These are phyloP conservation scores for Eupithecia abbreviata DNA, from an alignment of 2,888 invertebrate species.

Conservation along the genomic window DNA sequence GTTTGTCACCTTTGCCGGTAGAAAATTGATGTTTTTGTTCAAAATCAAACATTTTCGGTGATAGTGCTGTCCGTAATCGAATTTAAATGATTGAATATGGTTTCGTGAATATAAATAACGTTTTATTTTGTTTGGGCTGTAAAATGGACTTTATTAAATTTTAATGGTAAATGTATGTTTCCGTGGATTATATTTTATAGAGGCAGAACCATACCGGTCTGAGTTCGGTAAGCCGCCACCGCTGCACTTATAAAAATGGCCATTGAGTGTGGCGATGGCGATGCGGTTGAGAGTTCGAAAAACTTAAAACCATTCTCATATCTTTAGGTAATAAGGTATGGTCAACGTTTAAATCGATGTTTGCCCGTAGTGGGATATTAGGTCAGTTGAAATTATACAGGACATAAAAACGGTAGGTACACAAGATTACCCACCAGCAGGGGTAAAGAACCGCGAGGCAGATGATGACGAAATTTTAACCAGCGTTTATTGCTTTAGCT, in stretches of 20 bases:
- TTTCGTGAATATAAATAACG: conserved; percentile 2
- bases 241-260: background rate
- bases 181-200: background rate
- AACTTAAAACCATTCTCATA: background rate
- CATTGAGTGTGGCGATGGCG: background rate
- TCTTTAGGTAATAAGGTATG: background rate
- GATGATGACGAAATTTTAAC: background rate
- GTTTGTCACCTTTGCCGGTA: conserved; percentile 20
- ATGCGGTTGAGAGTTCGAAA: background rate
- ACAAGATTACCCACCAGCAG: background rate
- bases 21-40: conserved; percentile 33
- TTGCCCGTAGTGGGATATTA: background rate
- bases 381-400: no score
- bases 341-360: background rate
- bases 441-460: background rate
- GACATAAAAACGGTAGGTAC: no score
- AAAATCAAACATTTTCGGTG: conserved; percentile 17
- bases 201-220: background rate
- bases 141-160: background rate
- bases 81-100: conserved; percentile 17
- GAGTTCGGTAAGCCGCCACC: background rate
- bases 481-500: no score
- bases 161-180: background rate
- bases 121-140: background rate
- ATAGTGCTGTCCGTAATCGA: conserved; percentile 14